Evolutionary conservation across 2,797 vertebrate species (phyloP), one percentile per base, ranked within the genome.

Genomic region (Myotis findleyi): DNA sequence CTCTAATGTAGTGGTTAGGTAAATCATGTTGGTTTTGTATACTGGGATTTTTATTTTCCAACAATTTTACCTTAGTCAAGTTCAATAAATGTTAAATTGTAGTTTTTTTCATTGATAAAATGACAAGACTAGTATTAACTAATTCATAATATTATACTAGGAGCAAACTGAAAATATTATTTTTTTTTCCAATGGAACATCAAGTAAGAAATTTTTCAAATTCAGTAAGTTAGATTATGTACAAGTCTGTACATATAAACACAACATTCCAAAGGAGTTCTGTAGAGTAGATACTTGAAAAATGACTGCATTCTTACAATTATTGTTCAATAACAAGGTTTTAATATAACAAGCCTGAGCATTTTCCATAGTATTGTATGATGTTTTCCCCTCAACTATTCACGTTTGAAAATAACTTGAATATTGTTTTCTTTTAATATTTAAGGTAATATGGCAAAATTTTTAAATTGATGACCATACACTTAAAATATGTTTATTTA

Each of bases 301-400:
- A 96, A 86, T 93, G 30, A 5, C 8, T 90, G 9, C 21, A 55
- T 87, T 80, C 66, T 82, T 82, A 76, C 3, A 96, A 12, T 6
- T 75, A 71, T 38, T 73, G 25, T 81, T 82, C n/a, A 95, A 87
- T 90, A 21, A 66, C 53, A 85, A 86, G 7, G 2, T 27, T 86
- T 71, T 80, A 82, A 55, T 64, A 62, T 59, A 76, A 0, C 14
- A 72, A 25, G 2, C 7, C 47, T 91, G 23, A 81, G 75, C 55
- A 84, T 55, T 94, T 86, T 92, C 10, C 62, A 49, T 79, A 18
- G n/a, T 20, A 86, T 6, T 51, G 7, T 51, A n/a, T 7, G 72
- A 41, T 9, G 20, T 87, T 72, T 93, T 59, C 25, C 44, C 94
- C n/a, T 82, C 30, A 91, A 62, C 7, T 94, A 88, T 73, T 21